phyloP scores from a whole-genome alignment of 2,888 invertebrate genomes.

The Xestia rhomboidea region DNA sequence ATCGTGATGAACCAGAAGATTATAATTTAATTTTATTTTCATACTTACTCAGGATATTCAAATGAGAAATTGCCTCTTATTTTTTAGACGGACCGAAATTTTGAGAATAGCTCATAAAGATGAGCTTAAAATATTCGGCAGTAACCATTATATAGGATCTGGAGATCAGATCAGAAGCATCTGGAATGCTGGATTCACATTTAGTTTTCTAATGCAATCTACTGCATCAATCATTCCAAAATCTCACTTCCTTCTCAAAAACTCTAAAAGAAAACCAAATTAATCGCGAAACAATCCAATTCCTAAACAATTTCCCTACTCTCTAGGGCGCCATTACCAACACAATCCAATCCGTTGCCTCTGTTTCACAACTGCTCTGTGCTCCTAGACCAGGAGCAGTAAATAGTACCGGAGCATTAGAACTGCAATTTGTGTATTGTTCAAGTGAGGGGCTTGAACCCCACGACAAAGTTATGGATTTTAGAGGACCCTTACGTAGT shows the following conservation, averaged over 20 bases:
- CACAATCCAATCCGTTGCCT: slow-evolving; percentile 29
- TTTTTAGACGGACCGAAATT: not conserved
- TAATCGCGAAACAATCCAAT: slow-evolving; percentile 48
- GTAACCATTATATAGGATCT: not conserved
- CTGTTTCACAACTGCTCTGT: slow-evolving; percentile 55
- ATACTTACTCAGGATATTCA: not conserved
- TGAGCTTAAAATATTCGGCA: not conserved
- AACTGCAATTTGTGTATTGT: slow-evolving; percentile 84
- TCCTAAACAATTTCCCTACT: slow-evolving; percentile 37
- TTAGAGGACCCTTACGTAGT: slow-evolving; percentile 74
- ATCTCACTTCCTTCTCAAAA: not conserved
- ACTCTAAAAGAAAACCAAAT: slow-evolving; percentile 13
- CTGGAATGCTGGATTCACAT: too few relatives aligned
- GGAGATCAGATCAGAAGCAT: not conserved
- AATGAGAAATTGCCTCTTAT: not conserved
- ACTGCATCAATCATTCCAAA: not conserved
- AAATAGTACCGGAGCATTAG: slow-evolving; percentile 75
- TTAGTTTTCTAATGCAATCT: not conserved
- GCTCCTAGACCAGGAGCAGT: slow-evolving; percentile 60
- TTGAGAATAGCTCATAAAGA: not conserved
- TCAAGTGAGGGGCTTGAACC: slow-evolving; percentile 76
- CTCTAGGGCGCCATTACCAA: slow-evolving; percentile 51
- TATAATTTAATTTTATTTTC: not conserved
- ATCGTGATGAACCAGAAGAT: not conserved
- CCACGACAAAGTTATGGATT: slow-evolving; percentile 79